phyloP scores from a whole-genome alignment of 1,140 invertebrate species.

The Brachionus plicatilis region DNA sequence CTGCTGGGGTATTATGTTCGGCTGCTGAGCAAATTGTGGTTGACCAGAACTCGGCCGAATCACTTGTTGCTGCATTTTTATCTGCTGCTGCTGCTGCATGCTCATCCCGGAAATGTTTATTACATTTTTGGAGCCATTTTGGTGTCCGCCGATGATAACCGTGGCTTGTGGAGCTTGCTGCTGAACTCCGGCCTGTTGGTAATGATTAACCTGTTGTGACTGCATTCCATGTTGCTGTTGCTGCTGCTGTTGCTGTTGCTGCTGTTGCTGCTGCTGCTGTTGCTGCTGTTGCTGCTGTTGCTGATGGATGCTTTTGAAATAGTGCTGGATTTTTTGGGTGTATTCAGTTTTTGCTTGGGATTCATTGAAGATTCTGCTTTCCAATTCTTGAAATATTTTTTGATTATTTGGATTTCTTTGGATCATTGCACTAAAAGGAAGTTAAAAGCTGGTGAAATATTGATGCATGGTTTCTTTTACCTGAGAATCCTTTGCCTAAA shows the following conservation, averaged over 20 bases:
- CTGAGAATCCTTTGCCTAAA: neutral
- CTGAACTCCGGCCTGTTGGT: neutral
- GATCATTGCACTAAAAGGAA: neutral
- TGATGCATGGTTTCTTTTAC: neutral
- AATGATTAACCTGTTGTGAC: neutral
- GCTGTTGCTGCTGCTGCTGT: neutral
- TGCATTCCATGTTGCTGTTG: neutral
- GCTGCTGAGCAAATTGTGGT: neutral
- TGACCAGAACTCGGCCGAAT: neutral
- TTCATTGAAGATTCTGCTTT: constrained; percentile 9
- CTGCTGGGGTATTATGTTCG: neutral
- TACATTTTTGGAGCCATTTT: neutral
- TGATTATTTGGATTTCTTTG: constrained; percentile 1
- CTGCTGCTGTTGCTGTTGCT: neutral
- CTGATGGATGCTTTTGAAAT: neutral
- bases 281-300: neutral
- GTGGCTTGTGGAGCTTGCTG: neutral
- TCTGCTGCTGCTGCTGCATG: neutral
- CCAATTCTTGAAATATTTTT: neutral
- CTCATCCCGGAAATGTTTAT: neutral
- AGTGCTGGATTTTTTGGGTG: neutral
- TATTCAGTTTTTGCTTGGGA: neutral
- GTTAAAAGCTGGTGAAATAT: neutral
- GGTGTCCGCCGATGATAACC: neutral
- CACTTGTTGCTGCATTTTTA: neutral